These are phyloP conservation scores for Archips xylosteana DNA, from an alignment of 2,888 invertebrate genomes.

Conservation along the genomic window DNA sequence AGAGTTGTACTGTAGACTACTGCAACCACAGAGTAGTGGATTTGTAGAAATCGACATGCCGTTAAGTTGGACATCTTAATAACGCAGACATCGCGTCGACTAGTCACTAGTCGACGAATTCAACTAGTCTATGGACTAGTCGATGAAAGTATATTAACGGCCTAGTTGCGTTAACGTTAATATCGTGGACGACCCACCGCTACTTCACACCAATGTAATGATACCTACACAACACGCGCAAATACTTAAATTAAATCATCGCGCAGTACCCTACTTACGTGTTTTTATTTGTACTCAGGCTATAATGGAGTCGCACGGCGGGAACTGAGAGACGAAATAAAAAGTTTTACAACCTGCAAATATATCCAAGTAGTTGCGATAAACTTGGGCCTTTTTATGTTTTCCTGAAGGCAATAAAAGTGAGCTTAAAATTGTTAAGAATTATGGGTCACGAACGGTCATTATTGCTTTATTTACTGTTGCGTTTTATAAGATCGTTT, in stretches of 20 bases:
- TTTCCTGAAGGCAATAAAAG: slow-evolving; percentile 33
- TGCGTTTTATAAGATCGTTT: slow-evolving; percentile 9
- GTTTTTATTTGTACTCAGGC: slow-evolving; percentile 26
- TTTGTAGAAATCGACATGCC: no score
- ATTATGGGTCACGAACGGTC: slow-evolving; percentile 15
- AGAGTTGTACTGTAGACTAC: no score
- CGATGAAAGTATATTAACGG: no score
- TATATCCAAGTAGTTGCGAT: slow-evolving; percentile 38
- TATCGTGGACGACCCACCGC: no score
- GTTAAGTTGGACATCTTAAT: no score
- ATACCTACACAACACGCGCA: not conserved
- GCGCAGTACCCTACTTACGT: slow-evolving; percentile 4
- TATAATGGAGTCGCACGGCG: slow-evolving; percentile 32
- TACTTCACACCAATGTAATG: no score
- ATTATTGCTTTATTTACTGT: slow-evolving; percentile 8
- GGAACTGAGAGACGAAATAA: slow-evolving; percentile 30
- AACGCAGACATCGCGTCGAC: no score
- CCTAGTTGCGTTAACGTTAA: no score
- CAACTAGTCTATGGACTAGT: no score
- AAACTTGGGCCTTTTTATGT: slow-evolving; percentile 33
- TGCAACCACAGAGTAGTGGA: no score
- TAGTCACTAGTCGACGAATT: no score
- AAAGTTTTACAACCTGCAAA: slow-evolving; percentile 40
- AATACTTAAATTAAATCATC: slow-evolving; percentile 12
- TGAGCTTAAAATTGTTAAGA: slow-evolving; percentile 26